phyloP scores from a whole-genome alignment of 2,888 invertebrate species.

The Torymus auratus region DNA sequence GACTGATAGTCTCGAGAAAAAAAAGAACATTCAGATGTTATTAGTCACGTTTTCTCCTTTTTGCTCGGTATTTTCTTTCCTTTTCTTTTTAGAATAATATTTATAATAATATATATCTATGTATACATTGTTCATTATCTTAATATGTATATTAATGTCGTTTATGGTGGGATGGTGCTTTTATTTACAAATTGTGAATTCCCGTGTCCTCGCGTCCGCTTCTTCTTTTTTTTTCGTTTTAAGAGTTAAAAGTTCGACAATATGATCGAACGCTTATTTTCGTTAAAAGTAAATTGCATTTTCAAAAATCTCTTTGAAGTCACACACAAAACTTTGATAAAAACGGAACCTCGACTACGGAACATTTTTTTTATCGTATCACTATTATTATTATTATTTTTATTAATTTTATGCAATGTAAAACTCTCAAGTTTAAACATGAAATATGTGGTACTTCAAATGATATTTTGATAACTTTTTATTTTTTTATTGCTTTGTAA shows the following conservation, averaged over 20 bases:
- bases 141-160: slow-evolving; percentile 65
- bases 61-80: slow-evolving; percentile 54
- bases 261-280: slow-evolving; percentile 26
- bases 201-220: slow-evolving; percentile 67
- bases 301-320: slow-evolving; percentile 34
- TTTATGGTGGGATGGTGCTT: slow-evolving; percentile 73
- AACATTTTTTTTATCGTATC: slow-evolving; percentile 37
- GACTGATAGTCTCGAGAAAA: slow-evolving; percentile 26
- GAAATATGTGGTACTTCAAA: slow-evolving; percentile 16
- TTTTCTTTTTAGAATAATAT: slow-evolving; percentile 62
- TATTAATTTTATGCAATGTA: slow-evolving; percentile 31
- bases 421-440: slow-evolving; percentile 2
- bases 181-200: slow-evolving; percentile 75
- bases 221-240: slow-evolving; percentile 35
- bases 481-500: slow-evolving; percentile 43
- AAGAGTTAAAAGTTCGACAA: neutral
- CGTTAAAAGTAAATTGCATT: slow-evolving; percentile 24
- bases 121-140: slow-evolving; percentile 63
- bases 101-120: slow-evolving; percentile 65
- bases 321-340: neutral
- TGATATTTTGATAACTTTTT: slow-evolving; percentile 24
- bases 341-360: neutral
- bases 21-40: slow-evolving; percentile 65
- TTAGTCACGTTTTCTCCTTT: slow-evolving; percentile 59
- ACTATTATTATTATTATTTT: neutral